These are phyloP conservation scores for Lasioglossum calceatum DNA, from an alignment of 2,888 invertebrate species.

Conservation along the genomic window DNA sequence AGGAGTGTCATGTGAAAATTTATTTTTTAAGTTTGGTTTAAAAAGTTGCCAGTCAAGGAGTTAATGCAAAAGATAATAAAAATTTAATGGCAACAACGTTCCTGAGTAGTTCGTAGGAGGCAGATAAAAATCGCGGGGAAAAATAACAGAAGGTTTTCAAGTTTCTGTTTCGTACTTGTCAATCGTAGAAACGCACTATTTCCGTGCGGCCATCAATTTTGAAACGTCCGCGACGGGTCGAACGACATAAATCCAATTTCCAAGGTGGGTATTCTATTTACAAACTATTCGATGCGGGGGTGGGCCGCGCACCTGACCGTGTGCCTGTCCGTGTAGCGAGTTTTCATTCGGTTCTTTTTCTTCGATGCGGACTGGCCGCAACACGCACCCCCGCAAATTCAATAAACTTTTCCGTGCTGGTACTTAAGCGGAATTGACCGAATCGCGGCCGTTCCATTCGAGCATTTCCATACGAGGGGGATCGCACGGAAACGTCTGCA, in stretches of 20 bases:
- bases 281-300: constrained; percentile 46
- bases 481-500: constrained; percentile 70
- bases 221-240: constrained; percentile 26
- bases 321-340: constrained; percentile 22
- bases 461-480: constrained; percentile 68
- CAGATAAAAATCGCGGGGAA: neutral
- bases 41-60: neutral
- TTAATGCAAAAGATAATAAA: neutral
- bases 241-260: constrained; percentile 65
- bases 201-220: constrained; percentile 54
- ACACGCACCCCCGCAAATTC: constrained; percentile 68
- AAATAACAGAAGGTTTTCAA: constrained; percentile 20
- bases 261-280: constrained; percentile 57
- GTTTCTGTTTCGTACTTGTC: constrained; percentile 51
- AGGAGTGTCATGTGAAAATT: neutral
- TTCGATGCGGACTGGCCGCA: constrained; percentile 30
- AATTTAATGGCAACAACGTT: neutral
- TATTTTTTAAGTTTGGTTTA: neutral
- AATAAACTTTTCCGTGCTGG: constrained; percentile 75
- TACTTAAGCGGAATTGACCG: constrained; percentile 78
- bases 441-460: constrained; percentile 78
- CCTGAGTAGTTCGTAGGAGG: neutral
- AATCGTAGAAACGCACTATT: constrained; percentile 60
- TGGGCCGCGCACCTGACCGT: constrained; percentile 38
- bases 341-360: constrained; percentile 50